Base-by-base conservation (phyloP, 2,113 vertebrate genomes). In the Scortum barcoo region DNA sequence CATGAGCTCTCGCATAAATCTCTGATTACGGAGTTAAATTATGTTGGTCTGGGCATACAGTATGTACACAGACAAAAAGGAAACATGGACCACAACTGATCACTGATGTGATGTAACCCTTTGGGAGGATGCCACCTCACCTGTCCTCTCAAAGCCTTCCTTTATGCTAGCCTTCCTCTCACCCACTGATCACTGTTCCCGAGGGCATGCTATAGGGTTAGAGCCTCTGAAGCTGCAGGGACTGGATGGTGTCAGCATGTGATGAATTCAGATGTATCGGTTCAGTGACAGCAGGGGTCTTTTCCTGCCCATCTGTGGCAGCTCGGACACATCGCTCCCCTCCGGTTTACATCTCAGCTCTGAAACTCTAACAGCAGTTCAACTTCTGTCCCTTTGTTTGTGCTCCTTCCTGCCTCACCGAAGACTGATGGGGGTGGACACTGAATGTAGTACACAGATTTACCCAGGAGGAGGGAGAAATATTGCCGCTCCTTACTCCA, bases 391-490 rank as follows among this genome's bases (percentile, higher is more conserved):
- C 56, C 54, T 82, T 53, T 70, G 76, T 76, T 80, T 81, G 70
- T 78, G 70, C 80, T 88, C 65, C 69, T 86, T 68, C 72, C 78
- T 88, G 81, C 71, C 67, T 89, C 72, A 65, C 80, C 58, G 77
- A 89, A 78, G 70, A 84, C 81, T 81, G 81, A 91, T 84, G 88
- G 80, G 60, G 56, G 78, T 81, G 90, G 61, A 86, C 84, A 88
- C 86, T 89, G 87, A 76, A 91, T 78, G 88, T 81, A 80, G 88
- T 78, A 62, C 91, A 90, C 79, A 86, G 70, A 87, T 92, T 36
- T 88, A 85, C 88, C 85, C 78, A 86, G 73, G 74, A 88, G 71
- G 80, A 87, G 74, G 86, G 80, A 76, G 75, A 89, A 75, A 81
- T 72, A 81, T 80, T 89, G 78, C 80, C 51, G 38, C 85, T 88